Evolutionary conservation across 1,140 invertebrate genomes (phyloP).

Genomic region (Lepidurus apus): DNA sequence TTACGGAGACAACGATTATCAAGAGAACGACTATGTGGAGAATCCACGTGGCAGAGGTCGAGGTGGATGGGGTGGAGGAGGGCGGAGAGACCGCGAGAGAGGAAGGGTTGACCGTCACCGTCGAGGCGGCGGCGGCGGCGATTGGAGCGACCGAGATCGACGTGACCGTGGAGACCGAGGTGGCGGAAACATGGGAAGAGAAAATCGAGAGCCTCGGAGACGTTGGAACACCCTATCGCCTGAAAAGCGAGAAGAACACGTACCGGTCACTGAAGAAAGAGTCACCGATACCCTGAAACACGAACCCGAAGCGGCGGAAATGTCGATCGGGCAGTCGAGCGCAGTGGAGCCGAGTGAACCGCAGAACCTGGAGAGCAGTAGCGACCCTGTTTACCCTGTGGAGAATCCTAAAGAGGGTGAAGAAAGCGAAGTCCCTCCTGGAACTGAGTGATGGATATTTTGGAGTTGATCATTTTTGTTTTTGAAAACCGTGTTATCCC

Average conservation of each 20-base stretch:
- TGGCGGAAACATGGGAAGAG: constrained; percentile 32
- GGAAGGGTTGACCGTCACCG: constrained; percentile 36
- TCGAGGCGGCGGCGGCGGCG: constrained; percentile 34
- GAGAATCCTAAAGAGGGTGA: not conserved
- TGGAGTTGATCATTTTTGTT: not conserved
- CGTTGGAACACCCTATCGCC: constrained; percentile 35
- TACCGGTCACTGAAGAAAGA: not conserved
- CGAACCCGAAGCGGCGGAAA: not conserved
- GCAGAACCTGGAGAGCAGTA: not conserved
- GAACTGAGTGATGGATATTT: constrained; percentile 29
- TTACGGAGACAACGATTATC: not conserved
- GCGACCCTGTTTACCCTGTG: not conserved
- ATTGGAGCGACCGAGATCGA: constrained; percentile 33
- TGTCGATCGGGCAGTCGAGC: not conserved
- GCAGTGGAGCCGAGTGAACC: not conserved
- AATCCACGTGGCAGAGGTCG: constrained; percentile 34
- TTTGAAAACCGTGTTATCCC: not conserved
- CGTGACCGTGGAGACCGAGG: constrained; percentile 30
- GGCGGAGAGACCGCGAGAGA: constrained; percentile 36
- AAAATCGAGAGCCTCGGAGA: constrained; percentile 36
- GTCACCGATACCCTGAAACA: not conserved
- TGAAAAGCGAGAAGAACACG: constrained; percentile 29
- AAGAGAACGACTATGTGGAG: not conserved
- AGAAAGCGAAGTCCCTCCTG: constrained; percentile 30
- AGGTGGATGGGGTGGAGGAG: not conserved